phyloP scores from a whole-genome alignment of 2,888 invertebrate species.

The Linnaemya tessellans region DNA sequence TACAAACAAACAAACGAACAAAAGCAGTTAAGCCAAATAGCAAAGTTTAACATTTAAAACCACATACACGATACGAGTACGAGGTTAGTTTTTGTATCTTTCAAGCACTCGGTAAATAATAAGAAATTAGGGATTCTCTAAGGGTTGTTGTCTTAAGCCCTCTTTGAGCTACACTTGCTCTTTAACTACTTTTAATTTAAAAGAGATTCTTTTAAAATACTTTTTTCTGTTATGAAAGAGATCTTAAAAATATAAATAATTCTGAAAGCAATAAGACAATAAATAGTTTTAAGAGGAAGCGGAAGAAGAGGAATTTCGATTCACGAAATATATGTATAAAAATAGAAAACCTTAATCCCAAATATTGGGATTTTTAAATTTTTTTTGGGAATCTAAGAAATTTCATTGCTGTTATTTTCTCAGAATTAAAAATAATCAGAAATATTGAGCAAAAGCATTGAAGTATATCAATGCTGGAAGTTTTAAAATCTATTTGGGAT shows the following conservation, averaged over 20 bases:
- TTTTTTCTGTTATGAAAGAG: background rate
- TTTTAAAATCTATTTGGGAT: too few species aligned
- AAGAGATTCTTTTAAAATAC: background rate
- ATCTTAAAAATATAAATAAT: background rate
- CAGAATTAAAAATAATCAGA: too few species aligned
- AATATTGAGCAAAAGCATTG: too few species aligned
- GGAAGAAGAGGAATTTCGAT: too few species aligned
- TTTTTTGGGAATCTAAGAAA: too few species aligned
- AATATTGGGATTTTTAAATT: too few species aligned
- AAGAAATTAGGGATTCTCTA: background rate
- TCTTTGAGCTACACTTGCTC: slow-evolving; percentile 43
- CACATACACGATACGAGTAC: background rate
- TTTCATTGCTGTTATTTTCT: too few species aligned
- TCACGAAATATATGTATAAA: too few species aligned
- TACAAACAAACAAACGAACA: slow-evolving; percentile 3
- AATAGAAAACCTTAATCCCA: too few species aligned
- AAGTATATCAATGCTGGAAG: too few species aligned
- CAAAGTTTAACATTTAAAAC: slow-evolving; percentile 38
- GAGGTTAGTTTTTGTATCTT: slow-evolving; percentile 21
- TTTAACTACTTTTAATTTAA: slow-evolving; percentile 7
- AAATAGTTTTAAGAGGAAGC: background rate
- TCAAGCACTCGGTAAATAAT: background rate
- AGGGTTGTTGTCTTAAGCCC: slow-evolving; percentile 24
- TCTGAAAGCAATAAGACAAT: too few species aligned
- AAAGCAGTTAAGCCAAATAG: slow-evolving; percentile 33